Conservation (phyloP, 1,140 invertebrate species). For the Temnothorax longispinosus region DNA sequence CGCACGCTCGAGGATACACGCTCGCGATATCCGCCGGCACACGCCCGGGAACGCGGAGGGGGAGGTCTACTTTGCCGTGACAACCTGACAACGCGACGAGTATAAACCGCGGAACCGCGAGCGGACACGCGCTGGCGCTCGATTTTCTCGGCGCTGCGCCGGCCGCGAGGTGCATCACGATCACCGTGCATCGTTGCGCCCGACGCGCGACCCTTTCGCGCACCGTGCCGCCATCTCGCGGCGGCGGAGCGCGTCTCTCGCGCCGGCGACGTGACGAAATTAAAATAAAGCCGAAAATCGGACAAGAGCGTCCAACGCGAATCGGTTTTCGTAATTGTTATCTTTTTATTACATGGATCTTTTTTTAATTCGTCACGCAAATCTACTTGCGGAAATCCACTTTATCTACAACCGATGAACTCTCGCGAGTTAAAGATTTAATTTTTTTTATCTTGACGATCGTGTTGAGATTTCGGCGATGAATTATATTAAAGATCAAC, state of each 20-base stretch:
- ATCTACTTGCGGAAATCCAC: neutral
- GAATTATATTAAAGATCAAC: neutral
- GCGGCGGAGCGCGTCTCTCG: neutral
- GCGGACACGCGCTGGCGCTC: conserved; percentile 62
- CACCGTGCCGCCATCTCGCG: conserved; percentile 54
- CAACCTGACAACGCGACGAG: conserved; percentile 4
- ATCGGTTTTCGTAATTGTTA: neutral
- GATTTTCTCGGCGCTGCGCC: conserved; percentile 52
- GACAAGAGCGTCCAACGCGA: neutral
- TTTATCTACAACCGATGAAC: neutral
- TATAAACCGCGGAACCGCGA: conserved; percentile 21
- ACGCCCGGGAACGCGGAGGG: neutral
- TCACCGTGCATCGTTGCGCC: neutral
- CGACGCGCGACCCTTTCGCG: neutral
- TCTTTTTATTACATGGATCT: no score
- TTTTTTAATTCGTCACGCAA: no score
- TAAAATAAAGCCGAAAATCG: neutral
- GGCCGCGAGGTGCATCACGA: neutral
- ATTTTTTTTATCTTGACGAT: no score
- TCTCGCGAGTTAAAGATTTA: no score
- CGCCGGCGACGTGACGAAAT: neutral
- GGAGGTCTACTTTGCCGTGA: neutral
- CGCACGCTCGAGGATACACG: neutral
- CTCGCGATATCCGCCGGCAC: neutral
- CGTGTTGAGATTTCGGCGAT: neutral